Evolutionary conservation across 1,140 invertebrate species (phyloP).

Genomic region (Danaus plexippus): DNA sequence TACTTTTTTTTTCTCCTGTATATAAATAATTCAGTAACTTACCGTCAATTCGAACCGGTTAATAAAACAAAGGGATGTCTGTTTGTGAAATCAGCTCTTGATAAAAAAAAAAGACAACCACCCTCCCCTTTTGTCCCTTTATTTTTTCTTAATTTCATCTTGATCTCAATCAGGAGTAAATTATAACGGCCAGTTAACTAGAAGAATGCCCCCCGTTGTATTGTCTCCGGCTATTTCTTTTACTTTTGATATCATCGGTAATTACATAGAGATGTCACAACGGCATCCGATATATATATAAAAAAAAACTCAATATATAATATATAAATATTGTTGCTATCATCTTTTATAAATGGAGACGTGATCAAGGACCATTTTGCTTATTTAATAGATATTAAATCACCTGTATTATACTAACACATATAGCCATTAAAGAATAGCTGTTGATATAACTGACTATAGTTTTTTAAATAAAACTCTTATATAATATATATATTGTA

Average conservation of each 20-base stretch:
- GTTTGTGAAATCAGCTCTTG: conserved; percentile 59
- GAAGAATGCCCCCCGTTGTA: conserved; percentile 54
- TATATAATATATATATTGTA: too few species aligned
- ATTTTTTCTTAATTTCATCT: conserved; percentile 68
- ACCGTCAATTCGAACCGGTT: conserved; percentile 22
- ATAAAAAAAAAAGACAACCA: conserved; percentile 56
- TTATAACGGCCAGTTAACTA: conserved; percentile 66
- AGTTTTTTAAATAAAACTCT: too few species aligned
- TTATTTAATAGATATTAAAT: too few species aligned
- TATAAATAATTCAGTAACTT: too few species aligned
- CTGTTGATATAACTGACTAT: too few species aligned
- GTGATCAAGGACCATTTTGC: too few species aligned
- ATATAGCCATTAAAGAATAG: too few species aligned
- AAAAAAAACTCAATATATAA: too few species aligned
- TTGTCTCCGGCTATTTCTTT: conserved; percentile 51
- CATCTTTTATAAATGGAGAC: too few species aligned
- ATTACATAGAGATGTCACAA: conserved; percentile 36
- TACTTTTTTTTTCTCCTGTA: too few species aligned
- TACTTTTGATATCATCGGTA: conserved; percentile 44
- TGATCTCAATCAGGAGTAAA: conserved; percentile 69
- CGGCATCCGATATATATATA: background rate
- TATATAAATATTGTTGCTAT: too few species aligned
- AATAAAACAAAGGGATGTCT: conserved; percentile 45
- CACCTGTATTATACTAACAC: too few species aligned
- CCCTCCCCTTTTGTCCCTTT: conserved; percentile 44